These are phyloP conservation scores for Acrocephalus arundinaceus DNA, from an alignment of 2,113 vertebrate species.

Conservation along the genomic window DNA sequence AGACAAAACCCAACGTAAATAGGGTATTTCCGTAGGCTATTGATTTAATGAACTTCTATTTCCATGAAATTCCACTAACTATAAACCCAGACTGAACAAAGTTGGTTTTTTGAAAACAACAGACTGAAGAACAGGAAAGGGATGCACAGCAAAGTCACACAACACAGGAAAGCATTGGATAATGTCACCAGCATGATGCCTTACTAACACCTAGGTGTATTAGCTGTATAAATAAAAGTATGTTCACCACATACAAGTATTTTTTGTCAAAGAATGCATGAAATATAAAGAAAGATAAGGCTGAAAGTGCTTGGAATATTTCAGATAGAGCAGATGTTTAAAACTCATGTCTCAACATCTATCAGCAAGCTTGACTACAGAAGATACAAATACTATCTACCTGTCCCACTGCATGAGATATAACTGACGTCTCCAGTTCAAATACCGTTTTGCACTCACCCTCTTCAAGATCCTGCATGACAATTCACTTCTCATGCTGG, in stretches of 20 bases:
- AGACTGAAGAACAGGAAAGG: background rate
- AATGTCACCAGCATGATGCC: background rate
- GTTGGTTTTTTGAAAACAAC: constrained; percentile 20
- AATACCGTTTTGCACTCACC: background rate
- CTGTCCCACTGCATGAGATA: background rate
- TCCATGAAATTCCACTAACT: constrained; percentile 2
- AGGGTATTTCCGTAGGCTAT: background rate
- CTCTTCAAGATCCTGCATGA: background rate
- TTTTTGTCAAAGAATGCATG: background rate
- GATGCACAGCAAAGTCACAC: background rate
- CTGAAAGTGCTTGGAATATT: background rate
- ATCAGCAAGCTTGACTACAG: background rate
- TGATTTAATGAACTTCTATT: constrained; percentile 22
- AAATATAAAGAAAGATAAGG: background rate
- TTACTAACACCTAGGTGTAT: background rate
- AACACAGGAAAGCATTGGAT: background rate
- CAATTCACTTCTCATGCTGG: background rate
- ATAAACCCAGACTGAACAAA: background rate
- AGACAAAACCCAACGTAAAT: background rate
- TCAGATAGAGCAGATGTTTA: background rate
- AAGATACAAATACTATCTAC: background rate
- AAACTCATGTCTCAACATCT: background rate
- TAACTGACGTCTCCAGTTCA: background rate
- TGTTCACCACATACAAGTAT: background rate
- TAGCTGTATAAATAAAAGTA: background rate